Evolutionary conservation across 2,888 invertebrate genomes (phyloP).

Genomic region (Aspidiotus destructor): DNA sequence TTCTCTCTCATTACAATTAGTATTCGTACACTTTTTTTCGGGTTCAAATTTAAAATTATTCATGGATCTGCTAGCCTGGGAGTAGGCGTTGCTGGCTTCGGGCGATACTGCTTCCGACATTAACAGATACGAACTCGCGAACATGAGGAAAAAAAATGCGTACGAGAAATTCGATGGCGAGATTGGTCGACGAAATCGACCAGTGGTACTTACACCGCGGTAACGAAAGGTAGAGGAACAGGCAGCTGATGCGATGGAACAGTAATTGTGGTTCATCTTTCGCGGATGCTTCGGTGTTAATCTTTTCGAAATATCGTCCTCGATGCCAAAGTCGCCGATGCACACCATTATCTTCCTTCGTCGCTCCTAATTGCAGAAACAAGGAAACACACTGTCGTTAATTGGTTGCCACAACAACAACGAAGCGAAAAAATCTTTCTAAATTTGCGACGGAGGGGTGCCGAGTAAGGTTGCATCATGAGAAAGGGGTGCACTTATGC

Average conservation of each 20-base stretch:
- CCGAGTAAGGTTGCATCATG: background rate
- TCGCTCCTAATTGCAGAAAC: background rate
- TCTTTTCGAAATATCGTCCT: conserved; percentile 20
- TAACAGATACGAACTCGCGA: background rate
- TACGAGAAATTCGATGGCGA: background rate
- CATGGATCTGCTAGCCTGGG: background rate
- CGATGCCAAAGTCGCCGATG: conserved; percentile 20
- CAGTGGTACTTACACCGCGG: background rate
- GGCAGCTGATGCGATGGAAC: background rate
- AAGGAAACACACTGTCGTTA: background rate
- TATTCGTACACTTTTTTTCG: too few relatives aligned
- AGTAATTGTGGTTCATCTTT: background rate
- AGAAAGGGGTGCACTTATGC: background rate
- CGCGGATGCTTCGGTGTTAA: background rate
- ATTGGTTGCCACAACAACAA: background rate
- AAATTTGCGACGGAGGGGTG: background rate
- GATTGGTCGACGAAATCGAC: background rate
- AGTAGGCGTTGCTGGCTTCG: conserved; percentile 4
- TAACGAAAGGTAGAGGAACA: too few relatives aligned
- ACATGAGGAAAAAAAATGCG: background rate
- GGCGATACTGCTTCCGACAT: background rate
- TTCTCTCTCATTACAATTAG: background rate
- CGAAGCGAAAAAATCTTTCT: background rate
- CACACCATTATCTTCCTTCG: background rate
- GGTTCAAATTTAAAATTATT: too few relatives aligned